These are phyloP conservation scores for Equus quagga DNA, from an alignment of 2,113 vertebrate genomes.

Conservation along the genomic window DNA sequence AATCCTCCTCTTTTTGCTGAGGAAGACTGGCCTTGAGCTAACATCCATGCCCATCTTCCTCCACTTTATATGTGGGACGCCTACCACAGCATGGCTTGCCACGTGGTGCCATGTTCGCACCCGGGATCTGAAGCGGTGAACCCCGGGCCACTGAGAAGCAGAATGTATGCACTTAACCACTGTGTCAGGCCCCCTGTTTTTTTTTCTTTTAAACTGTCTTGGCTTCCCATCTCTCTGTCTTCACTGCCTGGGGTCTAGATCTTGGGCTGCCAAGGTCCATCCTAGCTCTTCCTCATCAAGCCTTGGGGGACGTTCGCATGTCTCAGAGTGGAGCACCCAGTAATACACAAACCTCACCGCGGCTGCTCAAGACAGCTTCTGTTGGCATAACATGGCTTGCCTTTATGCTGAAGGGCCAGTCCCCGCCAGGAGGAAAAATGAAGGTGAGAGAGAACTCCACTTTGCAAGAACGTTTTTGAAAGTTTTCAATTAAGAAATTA, in stretches of 20 bases:
- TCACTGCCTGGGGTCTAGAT: neutral
- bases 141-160: too few species aligned
- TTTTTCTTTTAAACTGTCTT: neutral
- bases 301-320: neutral
- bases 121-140: too few species aligned
- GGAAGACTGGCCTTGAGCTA: too few species aligned
- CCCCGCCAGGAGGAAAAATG: neutral
- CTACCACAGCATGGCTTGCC: too few species aligned
- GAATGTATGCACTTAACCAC: too few species aligned
- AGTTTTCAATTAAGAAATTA: conserved; percentile 19
- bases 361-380: neutral
- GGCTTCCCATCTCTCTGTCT: neutral
- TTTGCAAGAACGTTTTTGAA: neutral
- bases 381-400: neutral
- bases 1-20: too few species aligned
- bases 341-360: neutral
- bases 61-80: too few species aligned
- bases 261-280: neutral
- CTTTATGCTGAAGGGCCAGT: neutral
- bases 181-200: too few species aligned
- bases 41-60: too few species aligned
- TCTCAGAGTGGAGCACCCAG: neutral
- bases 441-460: neutral
- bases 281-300: neutral
- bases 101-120: too few species aligned